Conservation (phyloP, 2,888 invertebrate species). For the Parnassius apollo region DNA sequence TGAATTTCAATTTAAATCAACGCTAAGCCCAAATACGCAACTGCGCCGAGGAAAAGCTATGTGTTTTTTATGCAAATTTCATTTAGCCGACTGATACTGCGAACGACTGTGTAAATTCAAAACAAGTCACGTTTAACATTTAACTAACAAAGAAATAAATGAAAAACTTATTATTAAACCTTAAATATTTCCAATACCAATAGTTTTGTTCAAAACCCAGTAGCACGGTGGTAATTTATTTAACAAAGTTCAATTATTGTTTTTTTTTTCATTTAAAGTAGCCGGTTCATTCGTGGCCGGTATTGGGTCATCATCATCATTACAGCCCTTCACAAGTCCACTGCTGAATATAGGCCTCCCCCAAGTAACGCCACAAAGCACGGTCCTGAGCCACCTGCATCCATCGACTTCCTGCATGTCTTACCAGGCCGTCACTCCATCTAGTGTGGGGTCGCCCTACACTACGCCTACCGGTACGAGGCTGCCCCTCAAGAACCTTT, state of each 20-base stretch:
- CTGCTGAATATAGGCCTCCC: too few species aligned
- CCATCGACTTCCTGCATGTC: too few species aligned
- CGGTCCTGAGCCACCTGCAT: too few species aligned
- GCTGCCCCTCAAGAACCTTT: too few species aligned
- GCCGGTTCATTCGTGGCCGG: conserved; percentile 42
- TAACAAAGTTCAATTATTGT: conserved; percentile 52
- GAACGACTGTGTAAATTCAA: conserved; percentile 68
- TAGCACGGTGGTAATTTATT: conserved; percentile 11
- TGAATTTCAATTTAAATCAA: conserved; percentile 31
- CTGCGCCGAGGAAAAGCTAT: conserved; percentile 41
- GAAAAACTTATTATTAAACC: conserved; percentile 59
- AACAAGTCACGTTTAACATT: conserved; percentile 54
- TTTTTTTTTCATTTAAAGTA: conserved; percentile 54
- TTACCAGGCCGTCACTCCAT: too few species aligned
- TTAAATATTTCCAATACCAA: conserved; percentile 43
- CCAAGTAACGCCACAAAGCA: too few species aligned
- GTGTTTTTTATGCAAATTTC: conserved; percentile 75
- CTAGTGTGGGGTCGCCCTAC: too few species aligned
- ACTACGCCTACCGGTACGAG: too few species aligned
- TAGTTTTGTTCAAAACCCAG: background rate
- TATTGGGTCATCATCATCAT: too few species aligned
- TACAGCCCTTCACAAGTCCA: too few species aligned
- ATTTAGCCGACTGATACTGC: conserved; percentile 68
- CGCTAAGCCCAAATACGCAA: conserved; percentile 33
- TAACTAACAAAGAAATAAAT: conserved; percentile 76